Evolutionary conservation across 2,797 vertebrate species (phyloP), one percentile per base, ranked within the genome.

Genomic region (Buceros bicornis): DNA sequence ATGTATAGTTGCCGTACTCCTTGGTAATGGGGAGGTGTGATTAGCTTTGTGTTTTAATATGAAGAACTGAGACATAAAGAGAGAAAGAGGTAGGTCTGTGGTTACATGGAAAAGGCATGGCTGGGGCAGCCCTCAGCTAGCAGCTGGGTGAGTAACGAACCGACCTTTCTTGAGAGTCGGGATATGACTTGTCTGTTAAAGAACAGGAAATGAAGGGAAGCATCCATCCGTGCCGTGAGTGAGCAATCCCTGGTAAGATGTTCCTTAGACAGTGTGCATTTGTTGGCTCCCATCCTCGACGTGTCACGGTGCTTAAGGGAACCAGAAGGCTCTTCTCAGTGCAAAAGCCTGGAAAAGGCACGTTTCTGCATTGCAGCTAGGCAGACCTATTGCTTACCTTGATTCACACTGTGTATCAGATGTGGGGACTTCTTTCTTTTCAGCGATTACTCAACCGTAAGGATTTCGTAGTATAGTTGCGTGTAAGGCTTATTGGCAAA

Each of bases 391-490:
- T 91, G 62, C 80, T 87, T 94, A 62, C 88, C 69, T 50, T 72
- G 90, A 82, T 93, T 94, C 70, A 76, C 83, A 81, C 62, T 88
- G 81, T 84, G 60, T 40, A 48, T 70, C 24, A 42, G 58, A 33
- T 89, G 54, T 69, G 73, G 92, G 42, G 54, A 62, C n/a, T 74
- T 74, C 51, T 65, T 76, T 66, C 79, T 91, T 88, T 78, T 90
- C 83, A 87, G 37, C 62, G 92, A 5, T 82, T 90, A 62, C 89
- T 95, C 82, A 79, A 89, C 77, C 33, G 0, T 16, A 67, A 72
- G 77, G 17, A 84, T 74, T 81, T 61, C 70, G 72, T 76, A 51
- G 82, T 50, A 33, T 10, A n/a, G 53, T 42, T 89, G 31, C 70
- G 40, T 66, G 29, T 79, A 33, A 82, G 50, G 80, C 66, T 76